These are phyloP conservation scores for Drosophila tristis DNA, from an alignment of 1,140 invertebrate species.

Conservation along the genomic window DNA sequence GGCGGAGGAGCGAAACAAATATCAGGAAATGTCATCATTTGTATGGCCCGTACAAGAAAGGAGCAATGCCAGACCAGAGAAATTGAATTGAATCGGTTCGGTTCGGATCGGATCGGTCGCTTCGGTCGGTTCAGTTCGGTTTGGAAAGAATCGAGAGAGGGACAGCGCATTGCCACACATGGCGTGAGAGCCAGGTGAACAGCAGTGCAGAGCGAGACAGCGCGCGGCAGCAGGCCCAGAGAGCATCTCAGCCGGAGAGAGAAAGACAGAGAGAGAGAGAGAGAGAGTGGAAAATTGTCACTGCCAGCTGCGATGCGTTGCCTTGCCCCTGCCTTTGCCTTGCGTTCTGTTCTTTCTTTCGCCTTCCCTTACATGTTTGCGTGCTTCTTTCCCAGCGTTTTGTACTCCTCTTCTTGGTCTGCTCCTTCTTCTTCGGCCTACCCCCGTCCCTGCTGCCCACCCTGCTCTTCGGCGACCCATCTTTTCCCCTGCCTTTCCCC, in stretches of 20 bases:
- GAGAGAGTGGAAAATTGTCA: constrained; percentile 44
- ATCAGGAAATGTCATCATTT: constrained; percentile 82
- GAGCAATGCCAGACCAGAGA: constrained; percentile 20
- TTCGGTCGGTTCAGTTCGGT: no score
- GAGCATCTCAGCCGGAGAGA: neutral
- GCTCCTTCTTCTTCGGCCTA: no score
- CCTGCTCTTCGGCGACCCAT: neutral
- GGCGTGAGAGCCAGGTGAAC: constrained; percentile 33
- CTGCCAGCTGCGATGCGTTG: constrained; percentile 29
- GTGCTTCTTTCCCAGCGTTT: constrained; percentile 23
- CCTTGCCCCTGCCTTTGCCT: constrained; percentile 10
- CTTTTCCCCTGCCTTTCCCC: no score
- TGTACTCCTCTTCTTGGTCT: neutral
- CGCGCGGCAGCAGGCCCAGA: neutral
- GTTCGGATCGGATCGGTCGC: no score
- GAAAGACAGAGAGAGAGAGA: neutral
- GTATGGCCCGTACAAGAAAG: constrained; percentile 38
- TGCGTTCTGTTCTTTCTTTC: constrained; percentile 13
- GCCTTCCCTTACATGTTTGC: constrained; percentile 7
- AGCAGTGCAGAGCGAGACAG: neutral
- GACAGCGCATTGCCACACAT: constrained; percentile 67
- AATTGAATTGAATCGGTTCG: constrained; percentile 41
- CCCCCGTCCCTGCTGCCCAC: no score
- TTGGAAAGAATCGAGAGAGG: neutral
- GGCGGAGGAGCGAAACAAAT: constrained; percentile 63